These are phyloP conservation scores for Empis livida DNA, from an alignment of 2,888 invertebrate genomes.

Conservation along the genomic window DNA sequence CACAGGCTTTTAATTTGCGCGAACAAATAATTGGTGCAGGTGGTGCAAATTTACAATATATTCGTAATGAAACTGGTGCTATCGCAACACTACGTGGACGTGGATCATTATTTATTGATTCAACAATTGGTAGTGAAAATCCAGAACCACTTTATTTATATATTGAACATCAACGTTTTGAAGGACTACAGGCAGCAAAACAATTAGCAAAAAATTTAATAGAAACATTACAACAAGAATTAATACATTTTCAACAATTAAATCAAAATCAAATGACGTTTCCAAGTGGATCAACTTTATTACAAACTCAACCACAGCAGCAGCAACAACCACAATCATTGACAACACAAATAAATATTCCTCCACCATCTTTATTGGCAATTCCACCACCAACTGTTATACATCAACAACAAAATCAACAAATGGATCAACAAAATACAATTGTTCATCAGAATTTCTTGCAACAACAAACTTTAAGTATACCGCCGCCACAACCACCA, in stretches of 20 bases:
- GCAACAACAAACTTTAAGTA: conserved; percentile 11
- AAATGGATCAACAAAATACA: conserved; percentile 9
- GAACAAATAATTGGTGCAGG: conserved; percentile 58
- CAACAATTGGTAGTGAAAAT: conserved; percentile 43
- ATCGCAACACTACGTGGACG: conserved; percentile 58
- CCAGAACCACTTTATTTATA: conserved; percentile 63
- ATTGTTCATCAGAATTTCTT: conserved; percentile 9
- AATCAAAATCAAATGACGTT: conserved; percentile 4
- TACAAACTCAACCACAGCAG: conserved; percentile 10
- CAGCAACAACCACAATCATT: conserved; percentile 4
- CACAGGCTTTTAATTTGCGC: conserved; percentile 60
- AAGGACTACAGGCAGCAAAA: conserved; percentile 45
- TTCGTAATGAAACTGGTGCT: conserved; percentile 61
- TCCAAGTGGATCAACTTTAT: neutral
- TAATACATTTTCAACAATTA: conserved; percentile 24
- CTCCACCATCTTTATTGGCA: conserved; percentile 15
- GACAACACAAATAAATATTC: conserved; percentile 17
- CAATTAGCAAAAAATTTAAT: conserved; percentile 63
- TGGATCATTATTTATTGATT: conserved; percentile 49
- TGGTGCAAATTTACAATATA: conserved; percentile 62
- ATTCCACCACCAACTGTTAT: conserved; percentile 17
- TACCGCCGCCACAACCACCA: conserved; percentile 11
- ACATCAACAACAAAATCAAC: conserved; percentile 3
- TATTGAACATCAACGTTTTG: conserved; percentile 57
- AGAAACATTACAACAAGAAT: conserved; percentile 56